Percentiles rank a stretch among this genome's conserved stretches.
phyloP scores from a whole-genome alignment of 2,888 invertebrate genomes.

The Spodoptera littoralis region DNA sequence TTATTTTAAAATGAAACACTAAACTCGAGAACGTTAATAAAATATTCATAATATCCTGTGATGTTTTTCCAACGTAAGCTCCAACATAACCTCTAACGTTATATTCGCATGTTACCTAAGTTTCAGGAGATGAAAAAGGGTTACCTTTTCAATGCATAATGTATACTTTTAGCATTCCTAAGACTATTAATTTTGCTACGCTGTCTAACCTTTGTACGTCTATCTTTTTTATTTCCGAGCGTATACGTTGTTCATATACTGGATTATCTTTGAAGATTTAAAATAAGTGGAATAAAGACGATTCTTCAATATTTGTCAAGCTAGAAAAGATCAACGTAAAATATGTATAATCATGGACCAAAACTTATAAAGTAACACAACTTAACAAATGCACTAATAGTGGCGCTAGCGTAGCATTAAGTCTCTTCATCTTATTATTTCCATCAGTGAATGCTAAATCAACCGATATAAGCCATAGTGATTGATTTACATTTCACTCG shows the following conservation, averaged over 20 bases:
- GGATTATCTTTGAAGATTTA: no score
- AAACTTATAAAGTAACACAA: no score
- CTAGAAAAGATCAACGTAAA: no score
- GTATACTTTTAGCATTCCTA: slow-evolving; percentile 53
- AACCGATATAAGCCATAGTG: no score
- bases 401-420: no score
- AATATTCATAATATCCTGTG: slow-evolving; percentile 31
- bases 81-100: slow-evolving; percentile 7
- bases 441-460: no score
- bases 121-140: slow-evolving; percentile 37
- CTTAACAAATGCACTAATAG: no score
- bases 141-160: slow-evolving; percentile 41
- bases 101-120: slow-evolving; percentile 29
- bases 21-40: slow-evolving; percentile 5
- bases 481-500: no score
- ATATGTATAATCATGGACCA: no score
- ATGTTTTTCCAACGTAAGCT: slow-evolving; percentile 13
- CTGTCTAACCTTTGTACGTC: slow-evolving; percentile 51
- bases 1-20: slow-evolving; percentile 17
- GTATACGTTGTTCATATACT: not conserved
- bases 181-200: slow-evolving; percentile 63
- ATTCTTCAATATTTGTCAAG: no score
- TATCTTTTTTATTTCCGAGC: slow-evolving; percentile 30
- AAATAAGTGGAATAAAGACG: no score
- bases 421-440: no score